Evolutionary conservation across 2,797 vertebrate genomes (phyloP), one percentile per base, ranked within the genome.

Genomic region (Megalops cyprinoides): DNA sequence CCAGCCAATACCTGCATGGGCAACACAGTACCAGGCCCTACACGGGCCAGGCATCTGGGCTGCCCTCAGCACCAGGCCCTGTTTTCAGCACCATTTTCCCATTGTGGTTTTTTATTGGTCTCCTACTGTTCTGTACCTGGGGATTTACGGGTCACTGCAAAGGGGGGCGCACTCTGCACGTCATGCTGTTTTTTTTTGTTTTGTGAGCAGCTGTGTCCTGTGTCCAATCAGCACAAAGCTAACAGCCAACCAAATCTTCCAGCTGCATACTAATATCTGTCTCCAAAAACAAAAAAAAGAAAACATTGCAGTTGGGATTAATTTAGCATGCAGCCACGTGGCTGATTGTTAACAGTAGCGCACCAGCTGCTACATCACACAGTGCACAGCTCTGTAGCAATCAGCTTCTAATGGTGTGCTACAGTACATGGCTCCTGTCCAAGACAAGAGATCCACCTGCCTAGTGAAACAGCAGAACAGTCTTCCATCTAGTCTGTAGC

Each of bases 11-110:
- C 88, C 87, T 73, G 86, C 88, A 82, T 20, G 55, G 74, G 75
- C n/a, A 31, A 7, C 4, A n/a, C n/a, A n/a, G n/a, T n/a, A n/a
- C n/a, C n/a, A n/a, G n/a, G n/a, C n/a, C n/a, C n/a, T n/a, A n/a
- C n/a, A n/a, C n/a, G n/a, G n/a, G n/a, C n/a, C n/a, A n/a, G n/a
- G n/a, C n/a, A n/a, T n/a, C n/a, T n/a, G 60, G 7, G 60, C n/a
- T 10, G 48, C 74, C 73, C 74, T 14, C 87, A 94, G 93, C 93
- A 93, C 92, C 90, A 87, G 82, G 55, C 85, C 78, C 76, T 81
- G 82, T 56, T 82, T 85, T 83, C 82, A 89, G 84, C 85, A 88
- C 81, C 84, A 80, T 62, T 80, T 79, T 74, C n/a, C n/a, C n/a
- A n/a, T n/a, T 71, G 84, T 78, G 82, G 56, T 86, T 84, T 86